phyloP scores from a whole-genome alignment of 1,140 invertebrate genomes.

The Aphaenogaster ashmeadi region DNA sequence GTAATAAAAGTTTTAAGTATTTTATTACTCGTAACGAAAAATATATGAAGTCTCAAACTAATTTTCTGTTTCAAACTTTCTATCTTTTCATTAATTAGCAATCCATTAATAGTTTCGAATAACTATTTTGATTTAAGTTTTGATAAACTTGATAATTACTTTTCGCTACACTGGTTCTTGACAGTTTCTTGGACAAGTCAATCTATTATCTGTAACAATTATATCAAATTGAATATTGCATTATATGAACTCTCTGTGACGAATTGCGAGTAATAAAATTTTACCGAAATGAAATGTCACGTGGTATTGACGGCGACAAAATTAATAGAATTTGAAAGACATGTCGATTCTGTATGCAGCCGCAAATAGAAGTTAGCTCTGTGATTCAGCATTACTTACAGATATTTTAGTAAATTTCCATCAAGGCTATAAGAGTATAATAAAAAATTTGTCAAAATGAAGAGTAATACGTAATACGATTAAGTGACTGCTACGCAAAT shows the following conservation, averaged over 20 bases:
- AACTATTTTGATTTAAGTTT: constrained; percentile 27
- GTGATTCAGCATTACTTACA: neutral
- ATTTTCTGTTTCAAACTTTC: constrained; percentile 23
- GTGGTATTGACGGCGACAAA: neutral
- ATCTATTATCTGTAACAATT: constrained; percentile 21
- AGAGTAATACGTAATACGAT: neutral
- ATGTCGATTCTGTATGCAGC: neutral
- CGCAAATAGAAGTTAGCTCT: neutral
- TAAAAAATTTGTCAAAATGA: constrained; percentile 3
- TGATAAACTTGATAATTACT: constrained; percentile 10
- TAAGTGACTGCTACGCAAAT: neutral
- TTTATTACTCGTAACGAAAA: constrained; percentile 18
- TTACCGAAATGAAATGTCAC: neutral
- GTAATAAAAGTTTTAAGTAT: constrained; percentile 24
- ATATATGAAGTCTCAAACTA: constrained; percentile 5
- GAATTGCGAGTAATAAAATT: constrained; percentile 18
- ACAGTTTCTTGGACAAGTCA: constrained; percentile 26
- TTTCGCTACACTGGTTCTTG: constrained; percentile 6
- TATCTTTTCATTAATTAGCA: constrained; percentile 34
- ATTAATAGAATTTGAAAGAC: neutral
- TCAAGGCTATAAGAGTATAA: neutral
- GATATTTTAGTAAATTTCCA: neutral
- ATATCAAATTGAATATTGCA: constrained; percentile 26
- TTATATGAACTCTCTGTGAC: constrained; percentile 14
- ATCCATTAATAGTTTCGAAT: constrained; percentile 31